Conservation (phyloP, 2,113 vertebrate genomes). For the Rhodinocichla rosea region DNA sequence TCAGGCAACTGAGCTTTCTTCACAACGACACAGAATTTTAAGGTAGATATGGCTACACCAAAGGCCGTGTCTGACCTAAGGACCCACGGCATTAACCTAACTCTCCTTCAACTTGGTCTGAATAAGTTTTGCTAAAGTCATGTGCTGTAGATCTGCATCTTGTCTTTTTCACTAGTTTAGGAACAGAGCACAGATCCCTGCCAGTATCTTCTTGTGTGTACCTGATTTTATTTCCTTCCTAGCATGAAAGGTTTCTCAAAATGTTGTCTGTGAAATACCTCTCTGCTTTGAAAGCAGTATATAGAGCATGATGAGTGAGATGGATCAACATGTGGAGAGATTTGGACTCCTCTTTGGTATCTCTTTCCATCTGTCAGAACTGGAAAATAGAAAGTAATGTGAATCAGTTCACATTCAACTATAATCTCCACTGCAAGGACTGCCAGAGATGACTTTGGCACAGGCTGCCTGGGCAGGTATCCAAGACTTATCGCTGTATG, state of each 20-base stretch:
- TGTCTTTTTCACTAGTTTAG: not conserved
- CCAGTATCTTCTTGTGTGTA: not conserved
- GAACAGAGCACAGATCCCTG: not conserved
- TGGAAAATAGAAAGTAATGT: conserved; percentile 38
- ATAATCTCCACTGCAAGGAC: conserved; percentile 21
- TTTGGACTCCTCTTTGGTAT: conserved; percentile 18
- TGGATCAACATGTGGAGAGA: not conserved
- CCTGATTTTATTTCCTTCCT: conserved; percentile 8
- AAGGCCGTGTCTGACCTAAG: not conserved
- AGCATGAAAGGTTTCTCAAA: not conserved
- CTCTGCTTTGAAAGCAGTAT: not conserved
- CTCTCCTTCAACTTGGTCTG: not conserved
- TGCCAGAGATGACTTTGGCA: conserved; percentile 35
- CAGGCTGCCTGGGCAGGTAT: not conserved
- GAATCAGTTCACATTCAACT: conserved; percentile 29
- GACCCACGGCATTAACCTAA: not conserved
- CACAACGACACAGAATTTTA: accelerated
- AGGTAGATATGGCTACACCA: not conserved
- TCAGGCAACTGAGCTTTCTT: not conserved
- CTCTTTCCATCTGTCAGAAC: conserved; percentile 36
- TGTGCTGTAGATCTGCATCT: not conserved
- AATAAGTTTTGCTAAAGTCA: not conserved
- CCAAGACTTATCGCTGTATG: not conserved
- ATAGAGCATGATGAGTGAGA: conserved; percentile 8
- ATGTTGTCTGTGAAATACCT: not conserved